Percentiles rank a stretch among this genome's conserved stretches.
phyloP scores from a whole-genome alignment of 2,888 invertebrate genomes.

The Polia nebulosa region DNA sequence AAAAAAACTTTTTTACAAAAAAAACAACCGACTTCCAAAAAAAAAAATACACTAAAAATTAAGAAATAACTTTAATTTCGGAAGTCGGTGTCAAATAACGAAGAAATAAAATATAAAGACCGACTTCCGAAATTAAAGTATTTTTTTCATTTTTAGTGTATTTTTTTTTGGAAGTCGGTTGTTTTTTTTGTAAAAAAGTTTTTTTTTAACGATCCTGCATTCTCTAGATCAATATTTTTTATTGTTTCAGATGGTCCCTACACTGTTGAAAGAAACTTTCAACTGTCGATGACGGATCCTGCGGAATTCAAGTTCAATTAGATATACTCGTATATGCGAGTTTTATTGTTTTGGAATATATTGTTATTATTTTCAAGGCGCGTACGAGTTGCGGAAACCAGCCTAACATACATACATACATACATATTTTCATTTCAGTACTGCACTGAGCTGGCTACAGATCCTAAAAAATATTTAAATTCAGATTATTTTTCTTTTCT shows the following conservation, averaged over 20 bases:
- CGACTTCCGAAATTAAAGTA: too few species aligned
- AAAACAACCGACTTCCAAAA: too few species aligned
- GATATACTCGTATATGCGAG: neutral
- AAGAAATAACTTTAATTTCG: too few species aligned
- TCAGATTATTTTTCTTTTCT: neutral
- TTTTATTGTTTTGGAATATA: neutral
- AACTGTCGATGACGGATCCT: constrained; percentile 36
- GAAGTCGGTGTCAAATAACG: too few species aligned
- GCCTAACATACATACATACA: too few species aligned
- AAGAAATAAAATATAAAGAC: too few species aligned
- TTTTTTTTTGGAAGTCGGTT: too few species aligned
- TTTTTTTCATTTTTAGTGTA: too few species aligned
- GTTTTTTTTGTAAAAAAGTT: too few species aligned
- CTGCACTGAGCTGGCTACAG: neutral
- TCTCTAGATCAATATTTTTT: neutral
- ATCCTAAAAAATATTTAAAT: neutral
- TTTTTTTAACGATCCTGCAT: neutral
- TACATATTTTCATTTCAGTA: neutral
- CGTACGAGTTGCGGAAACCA: too few species aligned
- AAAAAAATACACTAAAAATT: too few species aligned
- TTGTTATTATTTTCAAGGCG: neutral
- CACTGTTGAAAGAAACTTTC: constrained; percentile 44
- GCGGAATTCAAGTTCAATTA: constrained; percentile 47
- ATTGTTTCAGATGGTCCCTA: constrained; percentile 47
- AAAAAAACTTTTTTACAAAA: too few species aligned